phyloP scores from a whole-genome alignment of 2,888 invertebrate genomes.

The Drosophila mimica region DNA sequence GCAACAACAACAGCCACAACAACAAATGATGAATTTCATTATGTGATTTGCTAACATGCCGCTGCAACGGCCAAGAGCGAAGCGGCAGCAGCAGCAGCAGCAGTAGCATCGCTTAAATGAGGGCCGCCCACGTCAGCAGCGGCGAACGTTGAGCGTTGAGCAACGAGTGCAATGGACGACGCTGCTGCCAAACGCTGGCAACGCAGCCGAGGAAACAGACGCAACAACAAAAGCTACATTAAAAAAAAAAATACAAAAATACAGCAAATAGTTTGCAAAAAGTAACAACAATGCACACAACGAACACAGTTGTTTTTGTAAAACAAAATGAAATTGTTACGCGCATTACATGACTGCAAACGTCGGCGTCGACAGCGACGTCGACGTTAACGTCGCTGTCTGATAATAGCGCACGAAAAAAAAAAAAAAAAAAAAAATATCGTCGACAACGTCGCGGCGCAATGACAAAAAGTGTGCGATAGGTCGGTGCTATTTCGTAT shows the following conservation, averaged over 20 bases:
- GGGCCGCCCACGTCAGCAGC: constrained; percentile 11
- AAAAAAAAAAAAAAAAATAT: constrained; percentile 22
- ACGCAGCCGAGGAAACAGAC: constrained; percentile 34
- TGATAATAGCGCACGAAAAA: constrained; percentile 62
- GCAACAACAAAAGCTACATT: constrained; percentile 34
- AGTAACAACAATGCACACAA: constrained; percentile 32
- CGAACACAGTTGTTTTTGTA: constrained; percentile 50
- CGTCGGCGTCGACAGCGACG: constrained; percentile 5
- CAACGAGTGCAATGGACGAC: constrained; percentile 74
- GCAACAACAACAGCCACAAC: constrained; percentile 36
- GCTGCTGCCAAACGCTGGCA: constrained; percentile 40
- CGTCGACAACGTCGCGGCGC: constrained; percentile 60
- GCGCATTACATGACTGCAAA: constrained; percentile 60
- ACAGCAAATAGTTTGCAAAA: constrained; percentile 10
- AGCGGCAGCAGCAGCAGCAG: constrained; percentile 18
- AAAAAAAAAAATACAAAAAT: constrained; percentile 24
- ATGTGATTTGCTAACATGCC: constrained; percentile 64
- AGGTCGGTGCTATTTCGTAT: constrained; percentile 67
- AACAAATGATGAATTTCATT: constrained; percentile 63
- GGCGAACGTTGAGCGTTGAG: constrained; percentile 37
- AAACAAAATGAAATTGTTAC: constrained; percentile 74
- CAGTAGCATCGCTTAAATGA: constrained; percentile 8
- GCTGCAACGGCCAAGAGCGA: constrained; percentile 58
- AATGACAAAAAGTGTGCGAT: constrained; percentile 79
- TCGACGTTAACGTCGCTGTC: constrained; percentile 45